A percentile compares a stretch with the other conserved stretches of the same genome.
These are phyloP conservation scores for Serranus cabrilla DNA, from an alignment of 2,797 vertebrate genomes.

Conservation along the genomic window DNA sequence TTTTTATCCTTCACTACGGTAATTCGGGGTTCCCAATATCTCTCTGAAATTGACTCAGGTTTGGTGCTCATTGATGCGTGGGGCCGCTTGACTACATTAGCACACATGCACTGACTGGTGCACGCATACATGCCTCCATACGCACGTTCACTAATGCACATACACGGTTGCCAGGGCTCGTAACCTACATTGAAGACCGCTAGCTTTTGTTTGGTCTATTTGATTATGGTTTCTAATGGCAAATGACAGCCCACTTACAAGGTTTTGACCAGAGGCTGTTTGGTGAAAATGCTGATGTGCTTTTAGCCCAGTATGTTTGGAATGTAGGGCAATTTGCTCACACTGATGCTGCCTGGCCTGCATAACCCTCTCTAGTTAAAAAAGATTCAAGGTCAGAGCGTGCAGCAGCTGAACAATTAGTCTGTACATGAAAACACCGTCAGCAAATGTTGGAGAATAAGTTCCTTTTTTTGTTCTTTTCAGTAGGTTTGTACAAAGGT, in stretches of 20 bases:
- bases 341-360: conserved; percentile 32
- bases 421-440: conserved; percentile 19
- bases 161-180: conserved; percentile 45
- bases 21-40: conserved; percentile 62
- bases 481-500: background rate
- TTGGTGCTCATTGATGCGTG: conserved; percentile 66
- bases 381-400: conserved; percentile 58
- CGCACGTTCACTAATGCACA: conserved; percentile 52
- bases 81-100: conserved; percentile 59
- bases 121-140: conserved; percentile 12
- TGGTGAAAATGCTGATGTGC: conserved; percentile 66
- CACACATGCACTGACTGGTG: conserved; percentile 27
- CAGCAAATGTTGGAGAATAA: conserved; percentile 21
- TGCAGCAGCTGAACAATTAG: conserved; percentile 25
- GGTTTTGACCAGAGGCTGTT: conserved; percentile 75
- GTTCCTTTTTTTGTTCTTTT: background rate
- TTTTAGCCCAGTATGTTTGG: conserved; percentile 68
- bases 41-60: conserved; percentile 60
- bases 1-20: conserved; percentile 54
- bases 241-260: conserved; percentile 66
- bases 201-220: conserved; percentile 72
- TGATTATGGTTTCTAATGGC: conserved; percentile 72
- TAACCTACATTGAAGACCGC: conserved; percentile 66
- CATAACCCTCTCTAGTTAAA: conserved; percentile 17
- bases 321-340: conserved; percentile 66